A percentile compares a stretch with the other conserved stretches of the same genome.
phyloP scores from a whole-genome alignment of 2,797 vertebrate genomes.

The Alfaro cultratus region DNA sequence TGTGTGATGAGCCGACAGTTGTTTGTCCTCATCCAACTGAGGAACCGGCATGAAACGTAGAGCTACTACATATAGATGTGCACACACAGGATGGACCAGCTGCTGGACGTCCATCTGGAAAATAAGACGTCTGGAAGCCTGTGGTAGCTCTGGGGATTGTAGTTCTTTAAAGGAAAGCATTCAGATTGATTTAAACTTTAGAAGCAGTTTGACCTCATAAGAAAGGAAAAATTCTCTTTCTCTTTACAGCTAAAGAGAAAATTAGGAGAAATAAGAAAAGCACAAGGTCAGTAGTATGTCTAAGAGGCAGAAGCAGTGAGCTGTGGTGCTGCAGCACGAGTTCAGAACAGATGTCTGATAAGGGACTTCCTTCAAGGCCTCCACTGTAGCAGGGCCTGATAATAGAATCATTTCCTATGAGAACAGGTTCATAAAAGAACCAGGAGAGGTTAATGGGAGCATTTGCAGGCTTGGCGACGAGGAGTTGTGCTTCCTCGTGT shows the following conservation, averaged over 20 bases:
- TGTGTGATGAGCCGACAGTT: too few species aligned
- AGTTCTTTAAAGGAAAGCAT: neutral
- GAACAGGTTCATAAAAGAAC: slow-evolving; percentile 53
- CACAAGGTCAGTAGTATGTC: neutral
- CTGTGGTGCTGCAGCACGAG: slow-evolving; percentile 17
- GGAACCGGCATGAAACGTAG: too few species aligned
- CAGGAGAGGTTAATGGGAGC: slow-evolving; percentile 61
- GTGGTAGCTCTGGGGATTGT: neutral
- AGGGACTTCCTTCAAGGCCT: slow-evolving; percentile 49
- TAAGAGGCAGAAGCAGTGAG: slow-evolving; percentile 9
- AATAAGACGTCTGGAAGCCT: neutral
- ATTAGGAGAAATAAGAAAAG: slow-evolving; percentile 1
- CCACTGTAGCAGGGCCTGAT: slow-evolving; percentile 43
- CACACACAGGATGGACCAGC: neutral
- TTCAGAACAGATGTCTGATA: slow-evolving; percentile 57
- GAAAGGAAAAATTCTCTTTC: neutral
- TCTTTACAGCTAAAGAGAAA: slow-evolving; percentile 11
- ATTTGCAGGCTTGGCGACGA: slow-evolving; percentile 28
- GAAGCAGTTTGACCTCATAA: neutral
- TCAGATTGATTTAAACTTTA: neutral
- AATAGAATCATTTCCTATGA: slow-evolving; percentile 60
- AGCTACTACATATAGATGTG: neutral
- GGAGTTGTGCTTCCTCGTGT: neutral
- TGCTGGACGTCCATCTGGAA: neutral
- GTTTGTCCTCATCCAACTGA: too few species aligned